Evolutionary conservation across 2,888 invertebrate genomes (phyloP), one percentile per base, ranked within the genome.

Genomic region (Amaurobius ferox): DNA sequence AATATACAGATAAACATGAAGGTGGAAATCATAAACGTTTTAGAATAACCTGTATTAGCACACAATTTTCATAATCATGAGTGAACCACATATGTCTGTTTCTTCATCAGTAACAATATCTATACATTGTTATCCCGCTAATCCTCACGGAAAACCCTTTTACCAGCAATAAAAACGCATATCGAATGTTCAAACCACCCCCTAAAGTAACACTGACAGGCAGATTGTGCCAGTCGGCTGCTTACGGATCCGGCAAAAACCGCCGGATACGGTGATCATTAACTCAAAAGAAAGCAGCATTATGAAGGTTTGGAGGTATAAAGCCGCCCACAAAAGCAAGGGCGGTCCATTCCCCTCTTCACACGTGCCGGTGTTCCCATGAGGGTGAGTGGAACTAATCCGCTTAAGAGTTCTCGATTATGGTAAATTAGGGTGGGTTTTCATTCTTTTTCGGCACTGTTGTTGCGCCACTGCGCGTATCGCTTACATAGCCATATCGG

Each of bases 341-440:
- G 67, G 68, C 40, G 68, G 62, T 32, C 55, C 55, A 64, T 67
- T 29, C 77, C 83, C 32, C 32, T 32, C 19, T 32, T 55, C 23
- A 77, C 83, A 85, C 83, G 72, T 77, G 83, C 77, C 66, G 61
- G 55, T 40, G 62, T 81, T 81, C 74, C 80, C 74, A 76, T 30
- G 70, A 30, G 71, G 66, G 40, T 55, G 55, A 48, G 29, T 40
- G 77, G 77, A 77, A 85, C 83, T 85, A 85, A 85, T 85, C 83
- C 77, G 28, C 77, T 85, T 79, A 76, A 85, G 71, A 85, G 83
- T 48, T 64, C 64, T 85, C 83, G 83, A 85, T 85, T 85, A 85
- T 78, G 77, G 83, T 85, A 85, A 85, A 85, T 85, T 85, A 85
- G 83, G 77, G 66, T 80, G 32, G 66, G 19, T 66, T 30, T 32